Conservation (phyloP, 2,888 invertebrate genomes). For the Tanaodytes sp. region DNA sequence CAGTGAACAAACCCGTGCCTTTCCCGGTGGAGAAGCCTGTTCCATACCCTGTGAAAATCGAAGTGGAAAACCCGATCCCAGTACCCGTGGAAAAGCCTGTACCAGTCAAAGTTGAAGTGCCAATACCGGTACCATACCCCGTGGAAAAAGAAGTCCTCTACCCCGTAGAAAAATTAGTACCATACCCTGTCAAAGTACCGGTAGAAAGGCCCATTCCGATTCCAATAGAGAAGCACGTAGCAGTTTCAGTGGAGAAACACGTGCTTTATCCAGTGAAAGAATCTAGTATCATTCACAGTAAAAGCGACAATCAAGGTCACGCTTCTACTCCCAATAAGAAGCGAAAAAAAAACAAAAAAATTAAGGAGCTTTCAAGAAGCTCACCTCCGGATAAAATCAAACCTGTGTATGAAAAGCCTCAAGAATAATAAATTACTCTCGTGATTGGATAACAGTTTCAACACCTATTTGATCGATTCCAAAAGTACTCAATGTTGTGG, state of each 20-base stretch:
- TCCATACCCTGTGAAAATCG: constrained; percentile 77
- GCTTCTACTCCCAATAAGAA: background rate
- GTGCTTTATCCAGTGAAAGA: constrained; percentile 83
- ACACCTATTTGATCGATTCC: no score
- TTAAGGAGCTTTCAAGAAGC: background rate
- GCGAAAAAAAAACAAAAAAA: constrained; percentile 12
- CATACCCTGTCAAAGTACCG: constrained; percentile 71
- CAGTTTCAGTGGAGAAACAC: constrained; percentile 18
- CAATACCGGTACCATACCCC: constrained; percentile 76
- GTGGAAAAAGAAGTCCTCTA: constrained; percentile 80
- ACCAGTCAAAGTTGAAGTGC: constrained; percentile 80
- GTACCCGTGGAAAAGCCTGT: constrained; percentile 76
- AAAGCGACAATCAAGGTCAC: constrained; percentile 22
- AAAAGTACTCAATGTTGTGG: no score
- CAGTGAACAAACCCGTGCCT: constrained; percentile 79
- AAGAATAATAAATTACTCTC: no score
- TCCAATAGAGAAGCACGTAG: constrained; percentile 70
- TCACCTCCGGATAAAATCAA: constrained; percentile 18
- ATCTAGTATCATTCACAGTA: constrained; percentile 77
- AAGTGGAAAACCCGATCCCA: constrained; percentile 82
- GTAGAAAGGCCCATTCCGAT: constrained; percentile 75
- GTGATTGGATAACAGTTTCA: no score
- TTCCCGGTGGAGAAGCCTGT: constrained; percentile 84
- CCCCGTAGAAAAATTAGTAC: constrained; percentile 77
- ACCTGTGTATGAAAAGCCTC: constrained; percentile 45